Base-by-base conservation (phyloP, 2,797 vertebrate genomes). In the Falco concolor region DNA sequence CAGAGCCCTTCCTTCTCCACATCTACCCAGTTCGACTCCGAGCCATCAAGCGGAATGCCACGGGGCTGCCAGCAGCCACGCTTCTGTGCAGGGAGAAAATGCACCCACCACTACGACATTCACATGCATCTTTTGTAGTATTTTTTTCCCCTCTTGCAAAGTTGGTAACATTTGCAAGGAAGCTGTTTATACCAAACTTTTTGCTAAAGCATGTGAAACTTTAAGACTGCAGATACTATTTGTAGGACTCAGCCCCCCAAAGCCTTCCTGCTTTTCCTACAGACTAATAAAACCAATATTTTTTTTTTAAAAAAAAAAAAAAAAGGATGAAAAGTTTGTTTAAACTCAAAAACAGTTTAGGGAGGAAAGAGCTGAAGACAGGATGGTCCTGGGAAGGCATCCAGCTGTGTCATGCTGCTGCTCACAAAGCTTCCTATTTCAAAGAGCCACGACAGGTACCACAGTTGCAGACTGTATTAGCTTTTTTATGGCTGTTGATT, bases 41-140 rank as follows among this genome's bases (percentile, higher is more conserved):
- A 72, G 73, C 14, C 54, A 49, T 5, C 14, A 9, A 42, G 15
- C 13, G 6, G n/a, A 73, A 19, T 17, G 3, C 5, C 59, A 11
- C 1, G 1, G 50, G 25, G 28, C 73, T 56, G 50, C 56, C 53
- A 54, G 38, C 68, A 13, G 1, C 0, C 49, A 23, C 63, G 4
- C 9, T 22, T 12, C 28, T 23, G 30, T 32, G 64, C 44, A 27
- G 61, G 56, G 42, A 42, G 12, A 52, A 89, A 84, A 64, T 0
- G 10, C 76, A 60, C 4, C 30, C 45, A 7, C 1, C 3, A 7
- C 25, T 6, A 2, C 1, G 0, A n/a, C 20, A 30, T 8, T 30
- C 30, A 42, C 0, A 1, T 21, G 9, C 54, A 36, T 17, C 36
- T 19, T 54, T 1, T 25, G 7, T 3, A 8, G 28, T 2, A 2